Base-by-base conservation (phyloP, 2,113 vertebrate genomes). In the Isurus oxyrinchus region DNA sequence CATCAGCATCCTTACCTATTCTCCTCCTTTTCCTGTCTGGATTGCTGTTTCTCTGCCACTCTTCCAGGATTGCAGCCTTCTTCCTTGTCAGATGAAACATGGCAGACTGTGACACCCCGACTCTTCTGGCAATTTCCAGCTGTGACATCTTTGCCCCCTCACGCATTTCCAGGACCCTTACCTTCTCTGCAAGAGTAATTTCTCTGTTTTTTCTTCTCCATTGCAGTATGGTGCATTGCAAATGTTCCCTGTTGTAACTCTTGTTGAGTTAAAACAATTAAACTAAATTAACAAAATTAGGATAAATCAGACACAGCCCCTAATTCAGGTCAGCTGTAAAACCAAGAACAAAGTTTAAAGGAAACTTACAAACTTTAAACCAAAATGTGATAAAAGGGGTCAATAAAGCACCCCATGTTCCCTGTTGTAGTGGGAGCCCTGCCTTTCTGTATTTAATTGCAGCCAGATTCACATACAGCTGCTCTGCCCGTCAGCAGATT, bases 91-190 rank as follows among this genome's bases (percentile, higher is more conserved):
- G 96, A 2, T 96, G 84, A 53, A 96, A 96, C n/a, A 97, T 96
- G 11, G 96, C 96, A n/a, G 96, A 96, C 86, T 97, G 96, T 31
- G 96, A 96, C 40, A 97, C 84, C 1, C 96, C 96, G 96, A 96
- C 93, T 49, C 96, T 96, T 63, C 96, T 96, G 40, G 96, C 96
- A 94, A 96, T 97, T 96, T 97, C 97, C 0, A 97, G 97, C 96
- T 97, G 97, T 87, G 97, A 97, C 97, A 97, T 97, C 96, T 97
- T 97, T 96, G 97, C 97, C 44, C 97, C 97, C 19, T 97, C 97
- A 88, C 97, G 97, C 63, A 97, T 97, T 61, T 97, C 97, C 81
- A 97, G 97, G 67, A 97, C 97, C 96, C 97, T 97, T 66, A 97
- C 97, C 96, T 97, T 97, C 96, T 97, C 97, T 0, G 97, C 97